Conservation (phyloP, 1,140 invertebrate species). For the Procambarus clarkii region DNA sequence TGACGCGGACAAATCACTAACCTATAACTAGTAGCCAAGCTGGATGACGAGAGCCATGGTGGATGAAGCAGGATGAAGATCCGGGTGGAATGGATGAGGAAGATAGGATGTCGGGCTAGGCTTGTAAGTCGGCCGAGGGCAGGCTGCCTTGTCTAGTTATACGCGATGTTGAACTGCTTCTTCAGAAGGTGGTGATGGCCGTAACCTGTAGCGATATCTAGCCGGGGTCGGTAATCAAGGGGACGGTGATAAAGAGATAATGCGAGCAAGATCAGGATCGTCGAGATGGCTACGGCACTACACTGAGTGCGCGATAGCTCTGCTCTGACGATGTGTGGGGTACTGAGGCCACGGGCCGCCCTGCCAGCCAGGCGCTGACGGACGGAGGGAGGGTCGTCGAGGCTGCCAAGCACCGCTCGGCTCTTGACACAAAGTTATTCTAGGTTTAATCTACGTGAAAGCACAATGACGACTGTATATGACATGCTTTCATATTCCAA, state of each 20-base stretch:
- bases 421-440: too few species aligned
- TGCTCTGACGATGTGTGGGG: constrained; percentile 4
- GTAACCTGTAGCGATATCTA: too few species aligned
- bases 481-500: too few species aligned
- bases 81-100: too few species aligned
- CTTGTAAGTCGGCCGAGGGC: background rate
- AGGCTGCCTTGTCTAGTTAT: background rate
- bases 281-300: constrained; percentile 56
- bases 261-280: background rate
- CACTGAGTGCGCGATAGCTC: constrained; percentile 60
- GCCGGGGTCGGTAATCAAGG: too few species aligned
- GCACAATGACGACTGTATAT: too few species aligned
- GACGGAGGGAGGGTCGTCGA: background rate
- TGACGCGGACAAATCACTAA: background rate
- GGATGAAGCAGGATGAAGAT: background rate
- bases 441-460: too few species aligned
- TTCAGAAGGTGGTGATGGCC: too few species aligned
- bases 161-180: background rate
- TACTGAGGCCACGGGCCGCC: background rate
- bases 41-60: background rate
- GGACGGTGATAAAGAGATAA: background rate
- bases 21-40: background rate
- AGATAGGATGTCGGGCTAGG: too few species aligned
- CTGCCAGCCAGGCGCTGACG: background rate
- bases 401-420: background rate